Evolutionary conservation across 2,888 invertebrate genomes (phyloP).

Genomic region (Aspidiotus destructor): DNA sequence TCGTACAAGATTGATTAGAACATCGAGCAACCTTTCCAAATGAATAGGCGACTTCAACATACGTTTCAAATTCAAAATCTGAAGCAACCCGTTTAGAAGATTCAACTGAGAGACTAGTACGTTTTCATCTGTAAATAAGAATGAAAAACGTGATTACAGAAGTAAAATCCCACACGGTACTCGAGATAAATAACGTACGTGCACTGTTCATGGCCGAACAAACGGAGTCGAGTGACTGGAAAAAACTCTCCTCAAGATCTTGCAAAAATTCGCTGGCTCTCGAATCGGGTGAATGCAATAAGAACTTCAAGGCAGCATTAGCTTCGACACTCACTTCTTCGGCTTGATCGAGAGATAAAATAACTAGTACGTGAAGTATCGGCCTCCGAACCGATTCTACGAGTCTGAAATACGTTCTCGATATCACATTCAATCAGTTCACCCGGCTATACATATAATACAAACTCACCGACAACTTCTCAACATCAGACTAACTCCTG

Average conservation of each 20-base stretch:
- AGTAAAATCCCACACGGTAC: too few species aligned
- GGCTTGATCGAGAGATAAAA: conserved; percentile 57
- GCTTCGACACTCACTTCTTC: conserved; percentile 46
- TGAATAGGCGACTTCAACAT: conserved; percentile 17
- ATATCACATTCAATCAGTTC: neutral
- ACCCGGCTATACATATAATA: neutral
- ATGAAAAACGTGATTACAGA: too few species aligned
- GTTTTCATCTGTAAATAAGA: conserved; percentile 11
- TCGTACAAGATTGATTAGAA: conserved; percentile 8
- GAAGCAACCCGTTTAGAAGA: conserved; percentile 16
- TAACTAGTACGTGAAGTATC: conserved; percentile 57
- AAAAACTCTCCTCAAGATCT: conserved; percentile 51
- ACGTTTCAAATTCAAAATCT: conserved; percentile 8
- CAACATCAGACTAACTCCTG: conserved; percentile 10
- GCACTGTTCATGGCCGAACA: too few species aligned
- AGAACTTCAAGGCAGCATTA: conserved; percentile 41
- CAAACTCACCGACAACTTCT: conserved; percentile 7
- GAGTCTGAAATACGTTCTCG: conserved; percentile 38
- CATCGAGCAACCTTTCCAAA: conserved; percentile 5
- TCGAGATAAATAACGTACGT: too few species aligned
- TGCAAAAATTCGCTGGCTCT: conserved; percentile 44
- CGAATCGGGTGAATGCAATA: conserved; percentile 42
- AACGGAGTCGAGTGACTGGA: conserved; percentile 1
- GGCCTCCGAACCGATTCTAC: conserved; percentile 43
- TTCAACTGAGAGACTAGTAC: conserved; percentile 18